Conservation (phyloP, 2,888 invertebrate genomes). For the Incurvaria masculella region DNA sequence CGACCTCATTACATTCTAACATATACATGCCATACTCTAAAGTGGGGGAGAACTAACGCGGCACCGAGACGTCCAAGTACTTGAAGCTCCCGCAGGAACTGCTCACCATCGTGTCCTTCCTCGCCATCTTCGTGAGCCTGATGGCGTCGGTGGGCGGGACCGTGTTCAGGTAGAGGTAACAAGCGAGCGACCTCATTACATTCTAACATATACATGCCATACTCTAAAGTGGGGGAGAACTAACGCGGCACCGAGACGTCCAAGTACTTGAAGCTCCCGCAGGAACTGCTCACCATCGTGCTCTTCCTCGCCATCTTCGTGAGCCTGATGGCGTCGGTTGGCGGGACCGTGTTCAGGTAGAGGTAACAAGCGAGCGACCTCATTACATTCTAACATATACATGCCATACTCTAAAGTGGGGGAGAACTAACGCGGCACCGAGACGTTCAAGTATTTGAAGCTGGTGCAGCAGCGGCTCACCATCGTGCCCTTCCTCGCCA, state of each 20-base stretch:
- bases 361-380: no score
- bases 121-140: slow-evolving; percentile 72
- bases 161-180: slow-evolving; percentile 36
- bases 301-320: slow-evolving; percentile 76
- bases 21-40: no score
- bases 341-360: slow-evolving; percentile 51
- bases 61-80: slow-evolving; percentile 47
- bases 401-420: no score
- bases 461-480: slow-evolving; percentile 76
- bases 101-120: slow-evolving; percentile 69
- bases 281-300: slow-evolving; percentile 73
- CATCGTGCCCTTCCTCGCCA: slow-evolving; percentile 71
- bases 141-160: slow-evolving; percentile 66
- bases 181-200: no score
- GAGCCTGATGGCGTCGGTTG: slow-evolving; percentile 68
- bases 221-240: no score
- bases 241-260: slow-evolving; percentile 37
- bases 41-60: slow-evolving; percentile 38
- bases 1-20: no score
- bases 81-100: slow-evolving; percentile 76
- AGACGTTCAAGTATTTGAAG: slow-evolving; percentile 57
- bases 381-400: no score
- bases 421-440: slow-evolving; percentile 46
- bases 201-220: no score
- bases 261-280: slow-evolving; percentile 59